Conservation (phyloP, 2,113 vertebrate species). For the Megaleporinus macrocephalus region DNA sequence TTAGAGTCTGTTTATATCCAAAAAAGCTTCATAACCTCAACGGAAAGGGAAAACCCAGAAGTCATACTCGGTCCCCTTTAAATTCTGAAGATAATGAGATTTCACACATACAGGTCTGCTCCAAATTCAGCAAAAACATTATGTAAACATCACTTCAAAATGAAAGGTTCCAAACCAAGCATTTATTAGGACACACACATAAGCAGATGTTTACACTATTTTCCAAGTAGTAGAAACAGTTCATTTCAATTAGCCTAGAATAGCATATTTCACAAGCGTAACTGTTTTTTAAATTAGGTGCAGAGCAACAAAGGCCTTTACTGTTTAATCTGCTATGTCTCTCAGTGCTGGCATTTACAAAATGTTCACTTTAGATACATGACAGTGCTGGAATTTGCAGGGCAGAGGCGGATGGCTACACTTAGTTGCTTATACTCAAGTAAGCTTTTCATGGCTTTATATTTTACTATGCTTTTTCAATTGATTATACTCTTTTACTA, state of each 20-base stretch:
- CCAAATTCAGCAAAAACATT: neutral
- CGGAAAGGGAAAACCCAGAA: too few relatives aligned
- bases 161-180: neutral
- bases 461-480: neutral
- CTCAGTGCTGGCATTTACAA: neutral
- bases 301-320: neutral
- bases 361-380: neutral
- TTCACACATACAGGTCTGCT: neutral
- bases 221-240: neutral
- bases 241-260: neutral
- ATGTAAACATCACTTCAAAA: constrained; percentile 7
- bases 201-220: neutral
- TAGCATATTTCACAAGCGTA: neutral
- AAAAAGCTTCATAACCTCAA: too few relatives aligned
- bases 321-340: neutral
- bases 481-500: neutral
- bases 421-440: neutral
- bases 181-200: constrained; percentile 22
- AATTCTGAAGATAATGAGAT: neutral
- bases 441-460: neutral
- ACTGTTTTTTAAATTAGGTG: neutral
- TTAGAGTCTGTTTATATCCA: too few relatives aligned
- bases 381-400: neutral
- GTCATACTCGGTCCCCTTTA: too few relatives aligned
- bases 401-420: neutral